Base-by-base conservation (phyloP, 2,113 vertebrate species). In the Lepus europaeus region DNA sequence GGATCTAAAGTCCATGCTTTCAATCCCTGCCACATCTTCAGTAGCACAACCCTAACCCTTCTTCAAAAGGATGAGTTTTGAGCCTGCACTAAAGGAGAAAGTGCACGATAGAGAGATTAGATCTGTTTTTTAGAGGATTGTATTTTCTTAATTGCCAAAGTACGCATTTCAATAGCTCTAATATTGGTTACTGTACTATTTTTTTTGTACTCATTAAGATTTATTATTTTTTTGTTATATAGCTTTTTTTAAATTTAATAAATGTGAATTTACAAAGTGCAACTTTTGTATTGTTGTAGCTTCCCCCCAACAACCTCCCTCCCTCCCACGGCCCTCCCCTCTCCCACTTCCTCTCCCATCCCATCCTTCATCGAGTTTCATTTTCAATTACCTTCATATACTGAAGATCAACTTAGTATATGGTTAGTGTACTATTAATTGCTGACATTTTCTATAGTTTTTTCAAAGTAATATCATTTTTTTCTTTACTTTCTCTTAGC, bases 401-500 rank as follows among this genome's bases (percentile, higher is more conserved):
- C 36, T 36, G 36, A 36, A 36, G 36, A 36, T 36, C 36, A 36
- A 36, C 36, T 36, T 36, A 36, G 36, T 36, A 36, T 36, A 36
- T 79, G 64, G 20, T 14, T 73, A 70, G 74, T 63, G 39, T 79
- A 23, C 1, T 7, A 59, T 78, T 29, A 94, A 77, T 6, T 82
- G 12, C 63, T 82, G 36, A 56, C 1, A 9, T 36, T 63, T 77
- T 51, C 27, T 36, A 3, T 56, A 63, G n/a, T 6, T 49, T 94
- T 90, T 88, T 80, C 22, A 63, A 94, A 95, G 63, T 51, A 36
- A 4, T 73, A 36, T 69, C 51, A 90, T 81, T 79, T 45, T 31
- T 88, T 89, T 23, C 17, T 74, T 85, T 56, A 63, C 11, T 74
- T 89, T 49, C 20, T 81, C 85, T 81, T 63, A 88, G 1, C 36